phyloP scores from a whole-genome alignment of 64 coral and sea anemone species.

The Montipora foliosa region DNA sequence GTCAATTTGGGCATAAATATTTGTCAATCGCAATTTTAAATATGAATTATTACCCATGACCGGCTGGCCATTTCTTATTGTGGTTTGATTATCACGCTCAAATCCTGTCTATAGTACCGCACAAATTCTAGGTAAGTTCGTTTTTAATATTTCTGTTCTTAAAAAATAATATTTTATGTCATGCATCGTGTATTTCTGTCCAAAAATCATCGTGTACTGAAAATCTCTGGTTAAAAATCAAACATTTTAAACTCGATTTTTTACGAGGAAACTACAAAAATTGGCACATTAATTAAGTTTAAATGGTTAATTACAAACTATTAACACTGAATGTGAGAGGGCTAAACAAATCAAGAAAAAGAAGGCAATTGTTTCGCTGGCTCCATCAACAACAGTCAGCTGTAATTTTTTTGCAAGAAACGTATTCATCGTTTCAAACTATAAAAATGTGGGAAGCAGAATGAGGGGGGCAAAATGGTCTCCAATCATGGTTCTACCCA shows the following conservation, averaged over 20 bases:
- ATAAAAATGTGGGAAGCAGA: conserved; percentile 8
- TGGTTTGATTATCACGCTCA: neutral
- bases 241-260: neutral
- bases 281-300: neutral
- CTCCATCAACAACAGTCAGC: neutral
- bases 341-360: conserved; percentile 2
- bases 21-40: neutral
- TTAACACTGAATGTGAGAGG: neutral
- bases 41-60: neutral
- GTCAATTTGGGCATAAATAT: neutral
- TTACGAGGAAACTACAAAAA: neutral
- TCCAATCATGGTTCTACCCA: neutral
- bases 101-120: neutral
- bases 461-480: neutral
- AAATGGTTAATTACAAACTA: neutral
- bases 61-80: neutral
- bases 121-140: neutral
- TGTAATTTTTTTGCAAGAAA: conserved; percentile 9
- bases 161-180: neutral
- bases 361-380: neutral
- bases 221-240: neutral
- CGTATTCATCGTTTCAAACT: neutral
- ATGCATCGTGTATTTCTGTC: neutral
- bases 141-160: neutral
- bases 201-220: neutral